Evolutionary conservation across 2,797 vertebrate species (phyloP), one percentile per base, ranked within the genome.

Genomic region (Periparus ater): DNA sequence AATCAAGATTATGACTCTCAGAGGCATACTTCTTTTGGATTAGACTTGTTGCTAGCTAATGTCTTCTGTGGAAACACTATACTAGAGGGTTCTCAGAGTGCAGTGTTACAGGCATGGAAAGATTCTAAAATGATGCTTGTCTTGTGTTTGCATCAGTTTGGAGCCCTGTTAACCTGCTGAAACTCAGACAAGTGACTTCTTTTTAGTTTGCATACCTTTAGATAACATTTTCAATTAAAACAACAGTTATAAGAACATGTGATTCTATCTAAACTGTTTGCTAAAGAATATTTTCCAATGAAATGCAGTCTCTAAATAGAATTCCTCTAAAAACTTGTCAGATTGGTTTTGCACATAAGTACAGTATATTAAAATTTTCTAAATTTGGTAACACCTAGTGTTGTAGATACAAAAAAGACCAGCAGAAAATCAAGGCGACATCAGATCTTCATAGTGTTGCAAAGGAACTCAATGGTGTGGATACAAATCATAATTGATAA

Each of bases 171-270:
- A 42, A 42, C 60, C 62, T 44, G 21, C 38, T 83, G 34, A 40
- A 93, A 45, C 8, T 57, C 18, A 30, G 11, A 13, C 12, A 68
- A 68, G 34, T 13, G 58, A 57, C 17, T 77, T 9, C 22, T 13
- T 2, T 45, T 60, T 82, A 58, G 30, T 23, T 72, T 1, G 7
- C 61, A 16, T 70, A 22, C 68, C 84, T 91, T 85, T 47, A 73
- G n/a, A 12, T 81, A 38, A 6, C 13, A 21, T 72, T 76, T 79
- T 76, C n/a, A 65, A 9, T 74, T 91, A 44, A 63, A 85, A 23
- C 4, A 62, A 42, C 30, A 67, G 7, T 27, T 82, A 0, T 55
- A 54, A 72, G 30, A 75, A 30, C 16, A 23, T 1, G 0, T 32
- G 3, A 27, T 78, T 75, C 17, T 25, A 16, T 55, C 27, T 66